A percentile compares a stretch with the other conserved stretches of the same genome.
These are phyloP conservation scores for Carcinoscorpius rotundicauda DNA, from an alignment of 1,140 invertebrate genomes.

Conservation along the genomic window DNA sequence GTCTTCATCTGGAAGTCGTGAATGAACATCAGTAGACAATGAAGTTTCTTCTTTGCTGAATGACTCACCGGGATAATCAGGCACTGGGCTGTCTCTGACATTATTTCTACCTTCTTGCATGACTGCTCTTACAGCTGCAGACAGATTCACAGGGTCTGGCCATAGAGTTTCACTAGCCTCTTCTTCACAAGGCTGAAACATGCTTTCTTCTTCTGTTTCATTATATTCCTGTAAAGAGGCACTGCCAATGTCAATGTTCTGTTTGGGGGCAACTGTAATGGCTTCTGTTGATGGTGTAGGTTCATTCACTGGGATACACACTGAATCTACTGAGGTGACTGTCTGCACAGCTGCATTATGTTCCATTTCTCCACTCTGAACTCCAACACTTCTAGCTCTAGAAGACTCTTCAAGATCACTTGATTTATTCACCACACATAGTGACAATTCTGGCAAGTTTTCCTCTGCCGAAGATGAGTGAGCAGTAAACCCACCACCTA, in stretches of 20 bases:
- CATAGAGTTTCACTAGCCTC: conserved; percentile 18
- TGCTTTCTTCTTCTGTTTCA: conserved; percentile 11
- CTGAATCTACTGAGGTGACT: conserved; percentile 3
- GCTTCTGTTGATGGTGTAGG: no score
- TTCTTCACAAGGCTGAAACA: conserved; percentile 13
- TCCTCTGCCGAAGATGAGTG: not conserved
- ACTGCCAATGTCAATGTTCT: conserved; percentile 11
- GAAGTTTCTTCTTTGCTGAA: no score
- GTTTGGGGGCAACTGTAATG: not conserved
- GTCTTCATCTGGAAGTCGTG: no score
- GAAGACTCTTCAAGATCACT: not conserved
- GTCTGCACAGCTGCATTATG: conserved; percentile 17
- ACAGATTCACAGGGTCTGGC: conserved; percentile 20
- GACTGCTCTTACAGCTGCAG: conserved; percentile 19
- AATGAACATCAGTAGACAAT: no score
- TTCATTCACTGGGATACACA: conserved; percentile 8
- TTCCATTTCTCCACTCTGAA: conserved; percentile 17
- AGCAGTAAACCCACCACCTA: conserved; percentile 1
- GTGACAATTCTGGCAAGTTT: conserved; percentile 3
- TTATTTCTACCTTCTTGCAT: conserved; percentile 7
- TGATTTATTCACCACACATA: no score
- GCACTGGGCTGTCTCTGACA: no score
- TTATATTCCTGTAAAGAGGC: conserved; percentile 5
- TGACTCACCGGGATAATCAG: no score
- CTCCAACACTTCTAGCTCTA: conserved; percentile 18